phyloP scores from a whole-genome alignment of 2,113 vertebrate species.

The Daubentonia madagascariensis region DNA sequence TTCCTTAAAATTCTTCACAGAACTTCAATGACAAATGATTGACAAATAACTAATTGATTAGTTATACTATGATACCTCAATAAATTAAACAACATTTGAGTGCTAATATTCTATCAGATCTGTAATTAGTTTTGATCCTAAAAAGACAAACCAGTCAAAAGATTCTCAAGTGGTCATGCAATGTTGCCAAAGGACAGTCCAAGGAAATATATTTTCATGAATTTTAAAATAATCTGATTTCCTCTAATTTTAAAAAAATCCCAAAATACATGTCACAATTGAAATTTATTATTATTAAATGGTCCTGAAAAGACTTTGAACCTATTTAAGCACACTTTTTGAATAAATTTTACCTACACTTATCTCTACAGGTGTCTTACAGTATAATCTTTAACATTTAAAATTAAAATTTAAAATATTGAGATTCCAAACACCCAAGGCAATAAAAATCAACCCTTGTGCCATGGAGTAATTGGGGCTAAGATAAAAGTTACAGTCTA shows the following conservation, averaged over 20 bases:
- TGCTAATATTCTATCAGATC: background rate
- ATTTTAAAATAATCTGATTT: background rate
- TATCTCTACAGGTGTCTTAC: background rate
- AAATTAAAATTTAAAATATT: constrained; percentile 45
- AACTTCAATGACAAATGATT: background rate
- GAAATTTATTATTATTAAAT: constrained; percentile 33
- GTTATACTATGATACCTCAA: background rate
- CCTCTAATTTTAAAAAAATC: background rate
- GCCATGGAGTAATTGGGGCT: constrained; percentile 65
- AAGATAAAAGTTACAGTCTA: constrained; percentile 73
- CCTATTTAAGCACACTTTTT: background rate
- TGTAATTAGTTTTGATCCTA: background rate
- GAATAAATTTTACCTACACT: background rate
- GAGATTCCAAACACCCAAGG: constrained; percentile 28
- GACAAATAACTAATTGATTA: constrained; percentile 5
- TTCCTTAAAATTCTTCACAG: background rate
- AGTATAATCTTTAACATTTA: constrained; percentile 14
- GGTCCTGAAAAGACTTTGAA: background rate
- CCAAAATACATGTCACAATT: background rate
- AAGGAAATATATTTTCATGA: background rate
- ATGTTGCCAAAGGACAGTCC: background rate
- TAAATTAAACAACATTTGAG: constrained; percentile 17
- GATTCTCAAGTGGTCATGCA: background rate
- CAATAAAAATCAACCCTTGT: constrained; percentile 67
- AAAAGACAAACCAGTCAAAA: constrained; percentile 34